These are phyloP conservation scores for Myotis yumanensis DNA, from an alignment of 2,113 vertebrate species.

Conservation along the genomic window DNA sequence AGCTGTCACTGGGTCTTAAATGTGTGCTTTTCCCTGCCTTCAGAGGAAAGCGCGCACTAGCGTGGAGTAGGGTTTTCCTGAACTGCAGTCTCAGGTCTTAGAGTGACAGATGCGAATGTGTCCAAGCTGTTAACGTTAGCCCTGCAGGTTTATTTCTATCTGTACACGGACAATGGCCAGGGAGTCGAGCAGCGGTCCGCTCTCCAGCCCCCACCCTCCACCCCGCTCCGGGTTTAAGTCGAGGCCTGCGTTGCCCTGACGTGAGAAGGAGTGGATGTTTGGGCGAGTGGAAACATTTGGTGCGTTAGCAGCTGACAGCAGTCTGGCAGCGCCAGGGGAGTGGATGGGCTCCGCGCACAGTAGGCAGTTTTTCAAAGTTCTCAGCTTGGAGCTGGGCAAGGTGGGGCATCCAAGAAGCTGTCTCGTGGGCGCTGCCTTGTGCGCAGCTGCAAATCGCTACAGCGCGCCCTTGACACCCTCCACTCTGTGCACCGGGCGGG, in stretches of 20 bases:
- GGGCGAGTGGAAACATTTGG: background rate
- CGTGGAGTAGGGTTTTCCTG: accelerated
- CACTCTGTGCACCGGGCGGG: background rate
- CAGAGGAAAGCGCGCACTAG: background rate
- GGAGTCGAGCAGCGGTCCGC: accelerated
- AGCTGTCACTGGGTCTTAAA: background rate
- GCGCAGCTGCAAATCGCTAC: background rate
- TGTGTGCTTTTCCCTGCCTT: accelerated
- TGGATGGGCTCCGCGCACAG: background rate
- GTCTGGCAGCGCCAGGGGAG: background rate
- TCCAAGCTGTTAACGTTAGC: background rate
- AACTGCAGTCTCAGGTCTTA: no score
- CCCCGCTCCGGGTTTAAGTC: background rate
- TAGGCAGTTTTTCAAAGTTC: slow-evolving; percentile 49
- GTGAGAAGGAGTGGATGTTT: background rate
- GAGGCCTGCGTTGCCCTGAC: background rate
- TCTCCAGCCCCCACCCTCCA: background rate
- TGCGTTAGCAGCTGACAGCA: background rate
- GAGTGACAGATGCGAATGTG: background rate
- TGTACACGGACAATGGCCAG: accelerated
- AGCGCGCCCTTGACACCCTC: background rate
- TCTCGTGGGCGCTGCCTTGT: accelerated
- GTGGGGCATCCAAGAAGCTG: background rate
- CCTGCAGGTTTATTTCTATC: background rate
- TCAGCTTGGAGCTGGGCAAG: background rate